Evolutionary conservation across 2,888 invertebrate genomes (phyloP).

Genomic region (Drosophila tripunctata): DNA sequence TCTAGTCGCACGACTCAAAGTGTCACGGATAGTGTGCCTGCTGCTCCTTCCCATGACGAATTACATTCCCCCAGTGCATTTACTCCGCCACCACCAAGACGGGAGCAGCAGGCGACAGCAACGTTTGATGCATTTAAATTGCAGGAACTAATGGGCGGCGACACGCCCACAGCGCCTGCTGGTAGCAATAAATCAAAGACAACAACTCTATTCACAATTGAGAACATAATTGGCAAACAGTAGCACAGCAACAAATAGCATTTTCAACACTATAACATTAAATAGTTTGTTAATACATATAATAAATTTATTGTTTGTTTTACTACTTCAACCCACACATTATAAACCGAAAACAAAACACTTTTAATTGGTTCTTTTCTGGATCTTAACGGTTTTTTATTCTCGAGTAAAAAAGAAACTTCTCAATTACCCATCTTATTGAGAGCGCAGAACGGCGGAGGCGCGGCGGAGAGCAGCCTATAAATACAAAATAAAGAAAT

Average conservation of each 20-base stretch:
- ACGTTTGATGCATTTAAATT: slow-evolving; percentile 34
- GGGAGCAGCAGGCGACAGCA: slow-evolving; percentile 4
- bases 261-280: slow-evolving; percentile 9
- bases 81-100: slow-evolving; percentile 57
- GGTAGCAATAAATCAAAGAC: slow-evolving; percentile 57
- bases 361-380: slow-evolving; percentile 10
- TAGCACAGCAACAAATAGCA: slow-evolving; percentile 34
- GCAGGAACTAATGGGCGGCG: slow-evolving; percentile 40
- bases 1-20: slow-evolving; percentile 44
- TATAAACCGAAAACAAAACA: slow-evolving; percentile 17
- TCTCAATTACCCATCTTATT: slow-evolving; percentile 83
- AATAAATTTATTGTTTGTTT: slow-evolving; percentile 22
- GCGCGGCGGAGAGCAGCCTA: slow-evolving; percentile 96
- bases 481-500: slow-evolving; percentile 35
- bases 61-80: slow-evolving; percentile 80
- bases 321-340: slow-evolving; percentile 16
- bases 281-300: slow-evolving; percentile 31
- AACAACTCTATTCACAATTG: slow-evolving; percentile 81
- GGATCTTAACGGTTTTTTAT: slow-evolving; percentile 62
- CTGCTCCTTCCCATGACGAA: slow-evolving; percentile 36
- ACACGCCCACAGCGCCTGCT: slow-evolving; percentile 19
- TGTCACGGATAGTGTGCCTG: slow-evolving; percentile 44
- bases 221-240: slow-evolving; percentile 83
- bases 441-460: slow-evolving; percentile 95
- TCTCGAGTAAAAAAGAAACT: slow-evolving; percentile 71